Evolutionary conservation across 2,797 vertebrate species (phyloP), one percentile per base, ranked within the genome.

Genomic region (Potorous gilbertii): DNA sequence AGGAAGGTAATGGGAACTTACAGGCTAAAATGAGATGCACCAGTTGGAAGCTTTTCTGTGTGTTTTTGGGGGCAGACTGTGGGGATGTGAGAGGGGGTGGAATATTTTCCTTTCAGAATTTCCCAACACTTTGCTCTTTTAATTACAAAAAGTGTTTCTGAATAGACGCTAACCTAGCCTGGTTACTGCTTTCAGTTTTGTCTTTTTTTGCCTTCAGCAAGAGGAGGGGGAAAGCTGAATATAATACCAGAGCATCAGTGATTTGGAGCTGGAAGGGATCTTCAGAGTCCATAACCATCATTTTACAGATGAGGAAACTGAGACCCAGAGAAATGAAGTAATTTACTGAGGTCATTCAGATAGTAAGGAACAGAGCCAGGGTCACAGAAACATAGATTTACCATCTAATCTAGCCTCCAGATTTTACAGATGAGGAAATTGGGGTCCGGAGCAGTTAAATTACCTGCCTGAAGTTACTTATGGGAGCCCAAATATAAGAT

Each of bases 51-150:
- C 21, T 0, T 91, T 91, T 21, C 40, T 2, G 24, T 1, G 56
- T 18, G 1, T 1, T 18, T 56, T 54, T 9, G 12, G 21, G 55
- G 40, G 27, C 54, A 0, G 0, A 8, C 13, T 4, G 28, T 40
- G 92, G 91, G 31, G 21, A 94, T 34, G 55, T 12, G 56, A 46
- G 40, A 62, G 3, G 56, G 62, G 56, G 81, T 55, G 92, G 31
- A n/a, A 93, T 74, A 2, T 87, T 87, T 74, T 87, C 74, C 10
- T 27, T 24, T 87, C 74, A 87, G 74, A 87, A 46, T 50, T 50
- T 50, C 40, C 40, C 40, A 46, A 28, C 24, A 24, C 10, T 50
- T 87, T 87, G 4, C 9, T 9, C 21, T 87, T 50, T 50, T 87
- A 50, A 87, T 87, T 50, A 24, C 74, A 50, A 74, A 66, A 4